Conservation (phyloP, 92 coral and sea anemone species). For the Pocillopora grandis region DNA sequence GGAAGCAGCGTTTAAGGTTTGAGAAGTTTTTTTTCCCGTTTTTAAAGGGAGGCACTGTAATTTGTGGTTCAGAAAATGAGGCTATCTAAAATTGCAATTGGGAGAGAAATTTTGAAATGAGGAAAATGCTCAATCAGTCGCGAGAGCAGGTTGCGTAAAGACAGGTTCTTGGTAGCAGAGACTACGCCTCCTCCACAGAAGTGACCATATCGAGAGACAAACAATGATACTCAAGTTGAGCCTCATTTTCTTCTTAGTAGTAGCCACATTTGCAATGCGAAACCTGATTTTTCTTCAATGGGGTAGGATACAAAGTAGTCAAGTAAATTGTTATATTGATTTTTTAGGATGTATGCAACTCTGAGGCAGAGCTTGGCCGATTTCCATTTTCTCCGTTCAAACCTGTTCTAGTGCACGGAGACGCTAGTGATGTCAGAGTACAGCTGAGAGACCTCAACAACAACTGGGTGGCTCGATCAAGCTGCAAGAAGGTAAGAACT, state of each 20-base stretch:
- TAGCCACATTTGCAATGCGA: not conserved
- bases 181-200: no score
- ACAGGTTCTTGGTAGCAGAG: no score
- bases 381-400: constrained; percentile 51
- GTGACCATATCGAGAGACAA: no score
- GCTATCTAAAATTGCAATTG: no score
- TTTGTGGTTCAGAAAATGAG: no score
- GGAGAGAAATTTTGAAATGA: no score
- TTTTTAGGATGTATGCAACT: constrained; percentile 47
- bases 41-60: not conserved
- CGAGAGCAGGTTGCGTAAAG: no score
- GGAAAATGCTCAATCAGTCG: no score
- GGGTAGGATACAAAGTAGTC: not conserved
- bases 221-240: no score
- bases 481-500: constrained; percentile 48
- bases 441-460: constrained; percentile 51
- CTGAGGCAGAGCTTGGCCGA: constrained; percentile 49
- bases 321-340: not conserved
- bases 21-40: not conserved
- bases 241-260: no score
- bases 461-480: constrained; percentile 55
- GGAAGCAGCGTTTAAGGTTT: constrained; percentile 58
- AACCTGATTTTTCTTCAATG: not conserved
- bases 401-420: constrained; percentile 54
- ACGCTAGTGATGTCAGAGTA: constrained; percentile 47